Evolutionary conservation across 2,888 invertebrate genomes (phyloP), one percentile per base, ranked within the genome.

Genomic region (Rhabditophanes sp.): DNA sequence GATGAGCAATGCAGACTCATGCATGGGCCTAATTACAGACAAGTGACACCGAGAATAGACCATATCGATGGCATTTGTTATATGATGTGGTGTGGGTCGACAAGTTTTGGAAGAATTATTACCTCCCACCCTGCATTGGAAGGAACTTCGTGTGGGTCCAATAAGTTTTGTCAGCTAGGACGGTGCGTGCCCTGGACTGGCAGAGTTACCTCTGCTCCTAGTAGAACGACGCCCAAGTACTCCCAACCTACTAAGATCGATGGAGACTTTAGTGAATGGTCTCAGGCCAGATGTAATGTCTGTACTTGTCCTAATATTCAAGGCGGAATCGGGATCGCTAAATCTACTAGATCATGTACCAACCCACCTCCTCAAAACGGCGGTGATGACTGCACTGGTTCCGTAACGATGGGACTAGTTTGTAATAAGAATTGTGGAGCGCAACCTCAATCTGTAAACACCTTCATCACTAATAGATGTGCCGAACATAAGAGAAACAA

Each of bases 71-170:
- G 52, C 21, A 51, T 60, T 39, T 65, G 64, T 42, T 49, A 57
- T 42, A 65, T 64, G 65, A 64, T 64, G 59, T 65, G 63, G 61
- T 64, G 64, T 45, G 60, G 64, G 15, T 53, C 53, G 41, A 18
- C 35, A 12, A 39, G 42, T 7, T 62, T 50, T 28, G 63, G 63
- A 21, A 42, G 62, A 33, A 57, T 64, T 37, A 56, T 64, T 39
- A 64, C 64, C 12, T 63, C 65, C n/a, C 64, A 63, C 44, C 63
- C 63, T 2, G 53, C 53, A 3, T 40, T 53, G 12, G 53, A 53
- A 46, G 58, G 59, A 17, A 63, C 63, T 5, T 53, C 53, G 44
- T 63, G 63, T 32, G 59, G 56, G 16, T 44, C 50, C 4, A 47
- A 37, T 30, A 56, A 54, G 17, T 64, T 59, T 58, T 63, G 59